These are phyloP conservation scores for Atta texana DNA, from an alignment of 1,140 invertebrate genomes.

Conservation along the genomic window DNA sequence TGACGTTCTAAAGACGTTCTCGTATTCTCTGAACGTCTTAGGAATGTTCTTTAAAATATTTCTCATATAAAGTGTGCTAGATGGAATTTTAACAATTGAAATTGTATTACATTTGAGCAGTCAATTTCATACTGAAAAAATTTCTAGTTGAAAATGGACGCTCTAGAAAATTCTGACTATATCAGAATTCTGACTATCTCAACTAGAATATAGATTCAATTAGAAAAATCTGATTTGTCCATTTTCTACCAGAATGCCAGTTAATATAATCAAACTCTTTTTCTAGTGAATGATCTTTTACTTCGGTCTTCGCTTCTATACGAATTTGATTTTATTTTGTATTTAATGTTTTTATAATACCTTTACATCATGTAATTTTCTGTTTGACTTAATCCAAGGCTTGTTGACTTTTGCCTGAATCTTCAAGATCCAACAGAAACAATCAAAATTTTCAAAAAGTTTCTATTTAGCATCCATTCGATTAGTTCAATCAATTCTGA, in stretches of 20 bases:
- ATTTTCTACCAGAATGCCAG: no score
- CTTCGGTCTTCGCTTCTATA: not conserved
- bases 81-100: not conserved
- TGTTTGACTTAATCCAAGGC: not conserved
- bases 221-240: no score
- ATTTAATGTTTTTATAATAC: not conserved
- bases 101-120: not conserved
- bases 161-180: no score
- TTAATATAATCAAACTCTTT: no score
- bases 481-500: not conserved
- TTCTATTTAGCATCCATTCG: not conserved
- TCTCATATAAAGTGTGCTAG: no score
- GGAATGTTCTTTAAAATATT: no score
- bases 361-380: not conserved
- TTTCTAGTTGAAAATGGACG: no score
- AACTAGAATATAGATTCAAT: no score
- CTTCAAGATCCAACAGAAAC: not conserved
- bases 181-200: no score
- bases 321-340: not conserved
- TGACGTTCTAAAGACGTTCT: no score
- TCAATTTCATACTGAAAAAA: not conserved
- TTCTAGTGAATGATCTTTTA: no score
- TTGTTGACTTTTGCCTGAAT: not conserved
- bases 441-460: not conserved
- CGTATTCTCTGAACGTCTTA: no score